phyloP scores from a whole-genome alignment of 2,888 invertebrate genomes.

The Saturnia pavonia region DNA sequence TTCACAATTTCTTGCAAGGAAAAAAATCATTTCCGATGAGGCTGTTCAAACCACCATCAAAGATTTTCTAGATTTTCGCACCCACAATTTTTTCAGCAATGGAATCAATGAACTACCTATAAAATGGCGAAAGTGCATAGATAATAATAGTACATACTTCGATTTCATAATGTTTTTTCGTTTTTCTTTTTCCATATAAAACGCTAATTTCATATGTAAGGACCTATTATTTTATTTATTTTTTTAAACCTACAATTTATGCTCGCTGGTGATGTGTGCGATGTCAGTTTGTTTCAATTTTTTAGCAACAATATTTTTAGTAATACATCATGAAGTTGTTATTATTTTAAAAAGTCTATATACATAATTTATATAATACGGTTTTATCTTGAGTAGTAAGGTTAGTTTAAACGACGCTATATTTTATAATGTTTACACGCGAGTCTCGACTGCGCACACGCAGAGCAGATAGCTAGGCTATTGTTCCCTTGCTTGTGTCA shows the following conservation, averaged over 20 bases:
- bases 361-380: not conserved
- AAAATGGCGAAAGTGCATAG: too few species aligned
- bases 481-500: constrained; percentile 63
- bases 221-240: constrained; percentile 1
- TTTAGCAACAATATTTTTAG: not conserved
- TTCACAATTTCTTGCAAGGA: too few species aligned
- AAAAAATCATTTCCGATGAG: too few species aligned
- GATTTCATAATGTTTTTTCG: too few species aligned
- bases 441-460: constrained; percentile 33
- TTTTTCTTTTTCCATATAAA: too few species aligned
- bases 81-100: too few species aligned
- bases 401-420: not conserved
- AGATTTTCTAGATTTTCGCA: too few species aligned
- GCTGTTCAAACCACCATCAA: too few species aligned
- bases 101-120: too few species aligned
- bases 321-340: not conserved
- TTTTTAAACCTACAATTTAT: not conserved
- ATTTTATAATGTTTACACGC: constrained; percentile 13
- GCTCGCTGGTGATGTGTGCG: not conserved
- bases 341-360: not conserved
- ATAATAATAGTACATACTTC: too few species aligned
- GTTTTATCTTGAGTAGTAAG: not conserved
- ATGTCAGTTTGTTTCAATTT: not conserved
- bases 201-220: too few species aligned
- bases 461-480: constrained; percentile 55